Evolutionary conservation across 2,888 invertebrate genomes (phyloP), one percentile per base, ranked within the genome.

Genomic region (Ceriagrion tenellum): DNA sequence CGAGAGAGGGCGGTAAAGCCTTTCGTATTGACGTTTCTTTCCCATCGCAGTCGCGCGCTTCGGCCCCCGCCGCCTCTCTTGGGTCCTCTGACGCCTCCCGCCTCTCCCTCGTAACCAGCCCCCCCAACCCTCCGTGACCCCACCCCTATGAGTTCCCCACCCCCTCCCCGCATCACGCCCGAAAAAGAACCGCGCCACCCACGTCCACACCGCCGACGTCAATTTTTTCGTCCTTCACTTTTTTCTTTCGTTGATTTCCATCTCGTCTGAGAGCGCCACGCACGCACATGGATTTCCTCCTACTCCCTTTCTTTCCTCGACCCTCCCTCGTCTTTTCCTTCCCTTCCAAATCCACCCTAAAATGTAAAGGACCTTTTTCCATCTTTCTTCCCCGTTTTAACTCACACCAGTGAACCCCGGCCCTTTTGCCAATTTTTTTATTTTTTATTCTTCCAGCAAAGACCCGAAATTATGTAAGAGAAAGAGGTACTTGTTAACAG

Each of bases 1-100:
- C 35, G n/a, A 30, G 47, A 47, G 59, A 20, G 59, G 90, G 55
- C 90, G 91, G 23, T 26, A 40, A 93, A 93, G 93, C 47, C 69
- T 47, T 26, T 93, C 47, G 69, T 93, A 93, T 93, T 69, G 93
- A 93, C 93, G 93, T 93, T 93, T 69, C 81, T 26, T 47, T 8
- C 47, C 93, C 69, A 93, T 93, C 93, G 56, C 91, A 63, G 91
- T 91, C 63, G 93, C 91, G 30, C 55, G 47, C 40, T 69, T 30
- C 16, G 30, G 1, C 35, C 81, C 35, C 93, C 93, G 16, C 93
- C 93, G 91, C 63, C 59, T 55, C 55, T 30, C 35, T 26, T 40
- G 93, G 93, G 74, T 63, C 93, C 69, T 74, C 35, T n/a, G 35
- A 81, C 81, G 81, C 35, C 81, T 16, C 30, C 74, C 10, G 30